A percentile compares a stretch with the other conserved stretches of the same genome.
Evolutionary conservation across 2,888 invertebrate genomes (phyloP).

Genomic region (Graphium colonna): DNA sequence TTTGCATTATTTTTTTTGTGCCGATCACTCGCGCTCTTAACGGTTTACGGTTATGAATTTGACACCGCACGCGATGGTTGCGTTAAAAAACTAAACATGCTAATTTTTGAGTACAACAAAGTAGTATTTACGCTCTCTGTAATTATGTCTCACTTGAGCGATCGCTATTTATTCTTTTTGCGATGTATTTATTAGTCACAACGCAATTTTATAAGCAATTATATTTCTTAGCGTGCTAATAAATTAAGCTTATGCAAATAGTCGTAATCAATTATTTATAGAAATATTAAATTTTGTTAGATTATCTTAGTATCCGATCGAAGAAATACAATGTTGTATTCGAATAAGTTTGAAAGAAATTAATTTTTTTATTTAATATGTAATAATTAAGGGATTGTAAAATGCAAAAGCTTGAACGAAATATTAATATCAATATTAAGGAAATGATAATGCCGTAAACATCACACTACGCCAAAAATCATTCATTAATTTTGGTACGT

Average conservation of each 20-base stretch:
- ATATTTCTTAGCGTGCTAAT: not conserved
- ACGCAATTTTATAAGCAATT: not conserved
- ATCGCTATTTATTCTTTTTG: not conserved
- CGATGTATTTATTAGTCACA: not conserved
- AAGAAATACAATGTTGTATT: too few relatives aligned
- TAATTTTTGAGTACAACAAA: constrained; percentile 23
- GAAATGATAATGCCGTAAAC: too few relatives aligned
- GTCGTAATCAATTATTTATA: too few relatives aligned
- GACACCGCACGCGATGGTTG: constrained; percentile 63
- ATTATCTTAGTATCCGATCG: too few relatives aligned
- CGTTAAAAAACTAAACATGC: constrained; percentile 26
- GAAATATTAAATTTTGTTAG: too few relatives aligned
- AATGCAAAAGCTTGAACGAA: too few relatives aligned
- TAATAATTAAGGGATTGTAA: too few relatives aligned
- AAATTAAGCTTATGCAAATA: not conserved
- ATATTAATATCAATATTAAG: too few relatives aligned
- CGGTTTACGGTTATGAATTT: constrained; percentile 56
- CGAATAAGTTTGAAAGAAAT: too few relatives aligned
- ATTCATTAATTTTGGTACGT: too few relatives aligned
- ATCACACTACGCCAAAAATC: too few relatives aligned
- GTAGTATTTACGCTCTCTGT: constrained; percentile 17
- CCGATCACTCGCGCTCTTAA: constrained; percentile 41
- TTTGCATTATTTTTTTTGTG: constrained; percentile 64
- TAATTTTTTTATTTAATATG: too few relatives aligned
- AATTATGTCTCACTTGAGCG: constrained; percentile 5